Base-by-base conservation (phyloP, 2,113 vertebrate species). In the Erythrolamprus reginae region DNA sequence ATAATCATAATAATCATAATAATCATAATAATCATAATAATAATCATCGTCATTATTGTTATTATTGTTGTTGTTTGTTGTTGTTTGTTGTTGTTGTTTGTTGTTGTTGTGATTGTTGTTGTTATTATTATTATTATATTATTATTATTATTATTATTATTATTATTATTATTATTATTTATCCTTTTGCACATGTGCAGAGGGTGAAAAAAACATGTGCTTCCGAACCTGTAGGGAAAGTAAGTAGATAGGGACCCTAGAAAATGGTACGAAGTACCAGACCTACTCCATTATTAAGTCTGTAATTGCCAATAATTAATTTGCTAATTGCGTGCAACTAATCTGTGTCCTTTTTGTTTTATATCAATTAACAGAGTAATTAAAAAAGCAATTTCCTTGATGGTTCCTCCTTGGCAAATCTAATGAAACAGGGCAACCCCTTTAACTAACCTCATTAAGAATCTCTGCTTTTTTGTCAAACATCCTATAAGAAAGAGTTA, bases 351-450 rank as follows among this genome's bases (percentile, higher is more conserved):
- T 98, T 98, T 98, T 98, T 98, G 98, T 98, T 98, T 98, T 97
- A 97, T 98, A 97, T 98, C 98, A 99, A 98, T 99, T 99, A 98
- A 98, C 98, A 97, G 96, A 97, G 98, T 98, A 98, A 99, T 99
- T 98, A 98, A 98, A 98, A 98, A 96, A 97, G 96, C 96, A 95
- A 95, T 96, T 96, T 96, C 95, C 93, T 92, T 92, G 93, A 93
- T 93, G 82, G 90, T 95, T 94, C 95, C 95, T 96, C 94, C 94
- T 95, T 93, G 95, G 95, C 95, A 92, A 92, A 94, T 95, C 94
- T 96, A 95, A 96, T 91, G 92, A 95, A 96, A 92, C 92, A 90
- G 93, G 95, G 94, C 95, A 89, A 86, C 95, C 94, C 86, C 94
- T 94, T 95, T 95, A 92, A 92, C 94, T 94, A 93, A 94, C 94